Evolutionary conservation across 2,113 vertebrate genomes (phyloP).

Genomic region (Promerops cafer): DNA sequence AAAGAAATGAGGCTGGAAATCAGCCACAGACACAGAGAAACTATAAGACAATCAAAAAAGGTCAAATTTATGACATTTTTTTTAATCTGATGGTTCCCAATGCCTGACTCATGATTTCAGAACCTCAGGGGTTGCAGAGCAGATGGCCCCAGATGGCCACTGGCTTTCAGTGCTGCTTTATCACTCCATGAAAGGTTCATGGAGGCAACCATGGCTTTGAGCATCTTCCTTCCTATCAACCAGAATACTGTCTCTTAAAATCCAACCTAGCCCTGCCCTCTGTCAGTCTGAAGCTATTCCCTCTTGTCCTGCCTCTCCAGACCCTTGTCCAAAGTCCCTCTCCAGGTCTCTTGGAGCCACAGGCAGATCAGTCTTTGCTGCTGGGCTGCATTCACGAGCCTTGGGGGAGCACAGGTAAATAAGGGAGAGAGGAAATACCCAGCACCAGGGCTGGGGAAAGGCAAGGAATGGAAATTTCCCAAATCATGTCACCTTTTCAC

Average conservation of each 20-base stretch:
- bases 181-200: neutral
- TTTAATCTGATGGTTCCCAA: neutral
- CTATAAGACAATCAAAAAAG: fast-evolving
- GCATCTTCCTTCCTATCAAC: neutral
- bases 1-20: neutral
- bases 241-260: neutral
- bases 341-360: neutral
- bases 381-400: neutral
- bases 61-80: neutral
- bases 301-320: neutral
- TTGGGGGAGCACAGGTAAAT: neutral
- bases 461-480: neutral
- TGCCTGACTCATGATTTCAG: neutral
- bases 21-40: neutral
- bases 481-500: neutral
- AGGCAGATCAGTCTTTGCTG: neutral
- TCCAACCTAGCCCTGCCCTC: neutral
- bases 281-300: neutral
- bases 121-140: neutral
- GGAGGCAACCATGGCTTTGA: neutral
- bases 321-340: neutral
- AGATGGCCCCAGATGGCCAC: neutral
- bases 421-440: neutral
- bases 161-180: neutral
- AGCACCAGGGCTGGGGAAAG: neutral